Conservation (phyloP, 2,113 vertebrate species). For the Pterocles burchelli region DNA sequence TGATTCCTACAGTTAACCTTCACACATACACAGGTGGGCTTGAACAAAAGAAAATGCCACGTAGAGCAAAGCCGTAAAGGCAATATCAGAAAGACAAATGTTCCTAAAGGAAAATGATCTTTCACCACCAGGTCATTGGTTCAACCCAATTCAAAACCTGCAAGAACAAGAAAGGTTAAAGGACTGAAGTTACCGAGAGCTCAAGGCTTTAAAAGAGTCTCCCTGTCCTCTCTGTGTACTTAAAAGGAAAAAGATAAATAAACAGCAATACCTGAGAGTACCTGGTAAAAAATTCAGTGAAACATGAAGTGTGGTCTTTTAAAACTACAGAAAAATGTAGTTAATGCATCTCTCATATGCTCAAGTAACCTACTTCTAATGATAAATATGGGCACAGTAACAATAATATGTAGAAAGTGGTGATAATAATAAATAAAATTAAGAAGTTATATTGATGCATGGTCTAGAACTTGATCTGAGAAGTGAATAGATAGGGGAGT, state of each 20-base stretch:
- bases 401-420: not conserved
- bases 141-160: not conserved
- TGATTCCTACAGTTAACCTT: constrained; percentile 23
- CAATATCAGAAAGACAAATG: not conserved
- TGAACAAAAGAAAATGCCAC: not conserved
- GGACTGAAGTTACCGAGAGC: not conserved
- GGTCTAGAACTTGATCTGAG: not conserved
- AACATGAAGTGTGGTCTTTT: not conserved
- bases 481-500: not conserved
- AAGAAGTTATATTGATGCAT: not conserved
- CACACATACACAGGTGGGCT: not conserved
- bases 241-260: not conserved
- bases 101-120: not conserved
- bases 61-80: not conserved
- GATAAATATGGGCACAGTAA: not conserved
- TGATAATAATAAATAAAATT: not conserved
- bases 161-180: constrained; percentile 4
- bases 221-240: not conserved
- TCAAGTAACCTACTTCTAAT: not conserved
- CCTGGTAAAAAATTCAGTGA: not conserved
- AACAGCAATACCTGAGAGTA: not conserved
- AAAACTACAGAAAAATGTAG: not conserved
- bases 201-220: not conserved
- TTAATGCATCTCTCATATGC: not conserved
- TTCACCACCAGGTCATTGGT: not conserved